Evolutionary conservation across 2,888 invertebrate species (phyloP).

Genomic region (Chromoteleia sp.): DNA sequence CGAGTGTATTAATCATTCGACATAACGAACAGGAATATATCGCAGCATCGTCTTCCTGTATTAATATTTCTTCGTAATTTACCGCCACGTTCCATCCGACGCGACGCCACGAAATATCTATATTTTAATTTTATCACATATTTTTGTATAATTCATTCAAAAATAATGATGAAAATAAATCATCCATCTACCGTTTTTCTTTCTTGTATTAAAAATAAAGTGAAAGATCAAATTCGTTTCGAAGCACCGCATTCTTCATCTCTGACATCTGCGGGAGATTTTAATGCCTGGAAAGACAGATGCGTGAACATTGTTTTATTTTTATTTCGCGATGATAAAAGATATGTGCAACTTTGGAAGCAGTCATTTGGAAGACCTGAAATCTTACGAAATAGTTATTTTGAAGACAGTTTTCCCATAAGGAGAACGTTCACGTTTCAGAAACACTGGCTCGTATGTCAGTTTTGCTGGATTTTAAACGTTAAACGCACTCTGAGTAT

Average conservation of each 20-base stretch:
- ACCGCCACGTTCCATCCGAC: not conserved
- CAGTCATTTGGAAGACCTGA: too few species aligned
- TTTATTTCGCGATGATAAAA: not conserved
- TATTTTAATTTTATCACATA: not conserved
- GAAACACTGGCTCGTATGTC: too few species aligned
- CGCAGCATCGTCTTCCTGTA: not conserved
- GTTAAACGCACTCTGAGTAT: too few species aligned
- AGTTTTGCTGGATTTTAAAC: too few species aligned
- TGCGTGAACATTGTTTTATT: conserved; percentile 4
- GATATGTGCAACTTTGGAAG: too few species aligned
- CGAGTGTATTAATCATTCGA: conserved; percentile 18
- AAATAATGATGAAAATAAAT: not conserved
- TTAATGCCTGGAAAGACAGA: conserved; percentile 34
- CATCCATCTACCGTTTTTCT: not conserved
- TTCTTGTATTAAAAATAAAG: not conserved
- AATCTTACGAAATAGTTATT: too few species aligned
- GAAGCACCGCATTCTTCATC: not conserved
- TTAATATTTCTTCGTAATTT: conserved; percentile 1
- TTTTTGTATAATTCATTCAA: too few species aligned
- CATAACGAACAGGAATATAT: conserved; percentile 6
- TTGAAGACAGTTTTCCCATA: too few species aligned
- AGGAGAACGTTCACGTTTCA: too few species aligned
- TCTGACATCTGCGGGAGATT: conserved; percentile 24
- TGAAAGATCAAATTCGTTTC: not conserved
- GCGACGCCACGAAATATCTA: not conserved